phyloP scores from a whole-genome alignment of 2,113 vertebrate species.

The Motacilla alba region DNA sequence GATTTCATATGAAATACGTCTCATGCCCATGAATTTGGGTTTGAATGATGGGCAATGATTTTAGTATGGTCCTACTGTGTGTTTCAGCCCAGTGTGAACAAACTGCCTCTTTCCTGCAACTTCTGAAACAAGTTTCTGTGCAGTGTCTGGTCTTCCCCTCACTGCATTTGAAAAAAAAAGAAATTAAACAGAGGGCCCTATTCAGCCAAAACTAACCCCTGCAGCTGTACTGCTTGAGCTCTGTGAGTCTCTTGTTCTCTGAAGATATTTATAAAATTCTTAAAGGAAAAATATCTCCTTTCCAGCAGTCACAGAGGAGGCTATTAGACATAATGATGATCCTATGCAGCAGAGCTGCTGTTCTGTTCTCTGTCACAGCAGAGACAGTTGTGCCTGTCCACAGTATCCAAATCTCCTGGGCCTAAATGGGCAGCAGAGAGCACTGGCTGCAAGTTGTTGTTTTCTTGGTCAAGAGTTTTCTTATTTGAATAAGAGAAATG shows the following conservation, averaged over 20 bases:
- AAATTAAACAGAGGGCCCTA: background rate
- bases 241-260: background rate
- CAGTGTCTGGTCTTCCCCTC: background rate
- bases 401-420: background rate
- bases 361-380: background rate
- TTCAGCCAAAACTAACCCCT: background rate
- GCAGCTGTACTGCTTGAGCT: background rate
- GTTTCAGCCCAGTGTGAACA: background rate
- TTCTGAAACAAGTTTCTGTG: constrained; percentile 10
- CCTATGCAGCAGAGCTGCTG: background rate
- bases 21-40: background rate
- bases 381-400: background rate
- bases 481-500: background rate
- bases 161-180: background rate
- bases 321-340: background rate
- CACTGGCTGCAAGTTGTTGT: background rate
- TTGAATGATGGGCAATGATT: background rate
- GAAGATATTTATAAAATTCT: background rate
- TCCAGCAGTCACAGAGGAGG: background rate
- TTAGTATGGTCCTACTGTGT: background rate
- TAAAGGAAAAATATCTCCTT: background rate
- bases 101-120: background rate
- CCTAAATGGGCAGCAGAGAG: background rate
- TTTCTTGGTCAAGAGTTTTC: background rate
- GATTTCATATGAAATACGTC: background rate